Conservation (phyloP, 2,113 vertebrate genomes). For the Chascanopsetta lugubris region DNA sequence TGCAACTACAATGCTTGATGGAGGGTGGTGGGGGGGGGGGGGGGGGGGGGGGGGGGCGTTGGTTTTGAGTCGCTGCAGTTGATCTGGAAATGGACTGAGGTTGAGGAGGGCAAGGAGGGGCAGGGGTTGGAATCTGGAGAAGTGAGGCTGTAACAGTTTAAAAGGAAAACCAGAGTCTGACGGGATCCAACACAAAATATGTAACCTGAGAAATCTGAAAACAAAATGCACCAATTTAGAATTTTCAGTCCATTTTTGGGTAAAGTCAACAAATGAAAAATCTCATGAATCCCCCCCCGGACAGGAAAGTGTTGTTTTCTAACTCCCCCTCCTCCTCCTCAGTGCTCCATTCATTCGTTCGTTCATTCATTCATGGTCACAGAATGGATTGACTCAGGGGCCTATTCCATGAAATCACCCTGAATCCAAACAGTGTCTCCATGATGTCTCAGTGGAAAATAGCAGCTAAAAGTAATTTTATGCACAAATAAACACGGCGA, state of each 20-base stretch:
- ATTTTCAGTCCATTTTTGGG: constrained; percentile 45
- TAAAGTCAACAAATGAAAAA: constrained; percentile 57
- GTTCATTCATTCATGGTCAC: constrained; percentile 58
- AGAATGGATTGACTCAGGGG: constrained; percentile 59
- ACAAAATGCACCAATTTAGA: constrained; percentile 41
- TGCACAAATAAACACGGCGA: constrained; percentile 10
- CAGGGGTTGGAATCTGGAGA: constrained; percentile 34
- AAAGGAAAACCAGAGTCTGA: constrained; percentile 24
- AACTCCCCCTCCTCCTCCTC: constrained; percentile 63
- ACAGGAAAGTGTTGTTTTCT: constrained; percentile 18
- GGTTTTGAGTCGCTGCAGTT: constrained; percentile 40
- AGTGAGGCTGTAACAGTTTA: constrained; percentile 42
- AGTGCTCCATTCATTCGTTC: constrained; percentile 42
- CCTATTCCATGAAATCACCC: constrained; percentile 65
- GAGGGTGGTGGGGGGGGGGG: constrained; percentile 44
- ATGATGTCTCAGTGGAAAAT: constrained; percentile 16
- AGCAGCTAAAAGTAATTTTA: constrained; percentile 11
- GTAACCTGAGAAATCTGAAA: constrained; percentile 34
- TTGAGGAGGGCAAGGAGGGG: constrained; percentile 34
- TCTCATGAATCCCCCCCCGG: constrained; percentile 46
- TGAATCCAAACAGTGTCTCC: constrained; percentile 47
- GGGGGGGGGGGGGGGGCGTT: constrained; percentile 50
- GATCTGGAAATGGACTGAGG: constrained; percentile 40
- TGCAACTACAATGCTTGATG: constrained; percentile 43
- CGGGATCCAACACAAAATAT: constrained; percentile 40